Evolutionary conservation across 2,797 vertebrate genomes (phyloP), one percentile per base, ranked within the genome.

Genomic region (Remorina albescens): DNA sequence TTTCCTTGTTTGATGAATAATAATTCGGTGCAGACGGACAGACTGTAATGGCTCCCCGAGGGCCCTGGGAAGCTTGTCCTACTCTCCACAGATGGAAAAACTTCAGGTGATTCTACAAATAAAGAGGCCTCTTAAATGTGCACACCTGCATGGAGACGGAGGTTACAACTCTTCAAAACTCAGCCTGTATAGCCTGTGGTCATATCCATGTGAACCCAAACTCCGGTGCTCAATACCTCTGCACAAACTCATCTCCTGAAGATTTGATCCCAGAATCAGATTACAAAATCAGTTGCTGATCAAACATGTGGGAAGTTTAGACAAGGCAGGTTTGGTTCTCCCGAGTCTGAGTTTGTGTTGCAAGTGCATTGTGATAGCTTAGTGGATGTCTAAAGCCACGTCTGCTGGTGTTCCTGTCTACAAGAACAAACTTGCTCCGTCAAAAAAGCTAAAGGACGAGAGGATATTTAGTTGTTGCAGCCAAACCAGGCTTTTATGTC

Each of bases 371-470:
- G 82, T 64, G 82, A 85, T 67, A 70, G 57, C 75, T 68, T 42
- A 70, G 73, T 67, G 68, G 63, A 80, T 76, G 72, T 82, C 80
- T 71, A 76, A 75, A 70, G 63, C 80, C 81, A 68, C 23, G 81
- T 89, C 85, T 87, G 86, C 80, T 42, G 67, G 58, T 71, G 76
- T 88, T 88, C 86, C 88, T 89, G 83, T 74, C 67, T 79, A 51
- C 89, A 86, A 81, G 89, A 91, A 91, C 75, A 80, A 92, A 90
- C 89, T 73, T 89, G 87, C 83, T 85, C 66, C 0, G 44, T 81
- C 65, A 62, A 78, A 88, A 86, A 77, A 85, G 54, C 63, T 56
- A 49, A 71, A 83, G 50, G 46, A 72, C 74, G 59, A 81, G 49
- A 86, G 74, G 70, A 89, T 68, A 85, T 74, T 82, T 74, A 62